A percentile compares a stretch with the other conserved stretches of the same genome.
phyloP scores from a whole-genome alignment of 2,797 vertebrate genomes.

The Sitta carolinensis region DNA sequence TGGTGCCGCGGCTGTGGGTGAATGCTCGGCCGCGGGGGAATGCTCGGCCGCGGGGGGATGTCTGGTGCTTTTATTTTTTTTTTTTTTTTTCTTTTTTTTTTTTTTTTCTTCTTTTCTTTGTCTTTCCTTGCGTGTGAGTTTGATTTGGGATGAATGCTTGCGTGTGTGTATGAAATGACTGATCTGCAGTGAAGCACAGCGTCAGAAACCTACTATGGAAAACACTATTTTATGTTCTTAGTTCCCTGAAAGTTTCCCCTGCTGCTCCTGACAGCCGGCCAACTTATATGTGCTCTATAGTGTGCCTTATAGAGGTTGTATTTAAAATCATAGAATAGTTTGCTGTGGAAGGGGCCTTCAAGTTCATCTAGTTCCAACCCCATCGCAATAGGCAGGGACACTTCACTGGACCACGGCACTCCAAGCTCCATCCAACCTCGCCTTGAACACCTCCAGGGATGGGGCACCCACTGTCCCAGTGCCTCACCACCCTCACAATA shows the following conservation, averaged over 20 bases:
- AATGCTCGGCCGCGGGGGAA: accelerated
- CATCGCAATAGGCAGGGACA: accelerated
- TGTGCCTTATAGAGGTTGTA: accelerated
- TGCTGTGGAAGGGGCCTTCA: background rate
- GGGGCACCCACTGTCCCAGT: no score
- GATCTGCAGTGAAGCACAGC: background rate
- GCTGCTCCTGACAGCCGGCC: background rate
- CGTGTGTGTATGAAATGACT: background rate
- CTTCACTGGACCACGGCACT: accelerated
- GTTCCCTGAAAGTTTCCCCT: background rate
- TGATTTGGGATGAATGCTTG: accelerated
- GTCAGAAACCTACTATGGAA: accelerated
- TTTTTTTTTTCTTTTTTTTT: no score
- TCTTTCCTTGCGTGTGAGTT: accelerated
- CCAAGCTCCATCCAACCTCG: background rate
- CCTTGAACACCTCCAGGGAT: no score
- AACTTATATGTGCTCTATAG: accelerated
- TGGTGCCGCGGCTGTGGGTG: accelerated
- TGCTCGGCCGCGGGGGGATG: accelerated
- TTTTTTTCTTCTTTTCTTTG: no score
- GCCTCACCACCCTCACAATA: no score
- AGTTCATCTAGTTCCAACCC: accelerated
- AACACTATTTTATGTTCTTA: accelerated
- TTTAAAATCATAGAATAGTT: background rate
- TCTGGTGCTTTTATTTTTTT: background rate